Evolutionary conservation across 2,113 vertebrate species (phyloP), one percentile per base, ranked within the genome.

Genomic region (Cromileptes altivelis): DNA sequence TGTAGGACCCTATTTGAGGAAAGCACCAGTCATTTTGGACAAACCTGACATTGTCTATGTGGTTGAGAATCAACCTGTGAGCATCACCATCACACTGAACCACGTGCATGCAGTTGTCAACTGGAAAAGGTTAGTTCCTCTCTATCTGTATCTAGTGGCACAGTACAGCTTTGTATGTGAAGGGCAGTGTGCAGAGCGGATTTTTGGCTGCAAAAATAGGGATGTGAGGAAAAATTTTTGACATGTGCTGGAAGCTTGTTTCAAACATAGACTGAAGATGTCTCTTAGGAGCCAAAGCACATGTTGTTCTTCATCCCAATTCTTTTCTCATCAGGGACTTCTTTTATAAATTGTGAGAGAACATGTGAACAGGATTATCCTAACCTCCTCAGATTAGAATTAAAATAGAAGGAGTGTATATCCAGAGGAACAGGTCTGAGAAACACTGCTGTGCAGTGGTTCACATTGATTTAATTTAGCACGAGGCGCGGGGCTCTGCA

Each of bases 21-120:
- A 97, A 87, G 96, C 96, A 0, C 98, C 98, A 0, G 62, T 95
- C 6, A 97, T 99, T 81, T 42, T 97, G 89, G 97, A 99, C 80
- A 99, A 97, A 88, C 97, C 97, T 2, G 97, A 98, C 1, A 6
- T 96, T 0, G 92, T 98, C 11, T 97, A 97, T 2, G 93, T 96
- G 67, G 97, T 97, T 30, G 98, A 99, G 89, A 97, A 97, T 70
- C 97, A 97, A 72, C 94, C 97, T 0, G 92, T 92, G 49, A 96
- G 85, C 50, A 78, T 98, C 84, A 97, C 95, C 3, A 82, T 99
- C 85, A 97, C 96, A 1, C 96, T 99, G 73, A 99, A 98, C 86
- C 97, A 99, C 0, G 98, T 99, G 56, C 96, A 98, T n/a, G 97
- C 97, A 55, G 94, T 89, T 0, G 92, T 98, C 86, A 91, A 94